Evolutionary conservation across 2,888 invertebrate species (phyloP).

Genomic region (Himalopsyche anomala): DNA sequence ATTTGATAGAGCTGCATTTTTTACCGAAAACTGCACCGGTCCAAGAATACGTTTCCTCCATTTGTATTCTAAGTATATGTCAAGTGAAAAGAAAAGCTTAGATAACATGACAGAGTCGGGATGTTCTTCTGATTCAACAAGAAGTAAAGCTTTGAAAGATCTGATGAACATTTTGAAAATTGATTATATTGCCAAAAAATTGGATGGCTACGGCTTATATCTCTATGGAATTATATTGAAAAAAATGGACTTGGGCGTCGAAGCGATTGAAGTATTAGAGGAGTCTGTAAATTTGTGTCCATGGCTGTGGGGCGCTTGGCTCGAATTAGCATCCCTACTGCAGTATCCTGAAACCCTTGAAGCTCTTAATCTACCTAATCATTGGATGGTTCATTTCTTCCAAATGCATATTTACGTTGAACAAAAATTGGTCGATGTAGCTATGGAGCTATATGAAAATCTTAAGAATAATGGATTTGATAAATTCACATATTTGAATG

Average conservation of each 20-base stretch:
- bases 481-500: constrained; percentile 91
- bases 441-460: constrained; percentile 87
- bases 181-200: constrained; percentile 78
- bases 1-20: constrained; percentile 91
- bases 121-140: constrained; percentile 78
- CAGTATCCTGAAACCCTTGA: constrained; percentile 87
- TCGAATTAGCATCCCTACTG: constrained; percentile 91
- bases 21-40: constrained; percentile 83
- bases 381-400: constrained; percentile 97
- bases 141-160: constrained; percentile 76
- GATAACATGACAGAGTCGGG: constrained; percentile 80
- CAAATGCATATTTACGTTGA: constrained; percentile 93
- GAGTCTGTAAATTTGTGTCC: constrained; percentile 88
- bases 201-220: constrained; percentile 93
- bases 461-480: constrained; percentile 88
- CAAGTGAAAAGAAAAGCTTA: constrained; percentile 91
- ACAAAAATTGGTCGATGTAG: constrained; percentile 92
- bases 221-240: constrained; percentile 94
- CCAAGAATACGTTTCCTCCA: constrained; percentile 88
- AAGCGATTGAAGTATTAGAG: constrained; percentile 87
- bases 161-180: constrained; percentile 78
- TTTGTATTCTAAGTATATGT: constrained; percentile 90
- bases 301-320: constrained; percentile 96
- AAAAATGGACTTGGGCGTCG: constrained; percentile 86
- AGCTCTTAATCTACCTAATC: constrained; percentile 83